Base-by-base conservation (phyloP, 1,140 invertebrate genomes). In the Episyrphus balteatus region DNA sequence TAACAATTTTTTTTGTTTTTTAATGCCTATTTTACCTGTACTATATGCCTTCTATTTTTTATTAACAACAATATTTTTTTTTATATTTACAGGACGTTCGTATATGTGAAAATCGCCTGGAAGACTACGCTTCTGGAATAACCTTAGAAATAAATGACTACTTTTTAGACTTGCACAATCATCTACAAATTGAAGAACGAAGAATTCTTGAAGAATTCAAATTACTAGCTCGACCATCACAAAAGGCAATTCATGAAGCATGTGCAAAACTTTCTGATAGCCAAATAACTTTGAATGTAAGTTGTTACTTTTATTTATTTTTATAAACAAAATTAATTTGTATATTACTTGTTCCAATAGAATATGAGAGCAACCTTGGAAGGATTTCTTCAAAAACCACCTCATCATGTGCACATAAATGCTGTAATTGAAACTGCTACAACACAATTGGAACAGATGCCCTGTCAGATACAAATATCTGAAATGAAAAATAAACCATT, bases 121-220 rank as follows among this genome's bases (percentile, higher is more conserved):
- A 46, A 41, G 51, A 49, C 15, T 63, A 52, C 57, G 59, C 63
- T 21, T 19, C 39, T 10, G 51, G 62, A 17, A 51, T 57, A 3
- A 14, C 60, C 45, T 38, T 41, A 39, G 46, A 44, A 5, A 50
- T 66, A 21, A 51, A 53, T 0, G 47, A 56, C 13, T 46, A 47
- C 48, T 66, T 60, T 38, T 43, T 52, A 39, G 45, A 57, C 43
- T 43, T 66, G 41, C 63, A 66, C 44, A 55, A 57, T 21, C 51
- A 52, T 14, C 45, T 66, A 37, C 63, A 66, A 51, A 55, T 50
- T 47, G 51, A 56, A 34, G 58, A 65, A 19, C 43, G 53, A 33
- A 48, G 51, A 43, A 46, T 52, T n/a, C 45, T 56, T n/a, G 58
- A 56, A 34, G 48, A 43, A 30, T 49, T 65, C 36, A 56, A 54